Evolutionary conservation across 2,113 vertebrate genomes (phyloP).

Genomic region (Protobothrops flavoviridis): DNA sequence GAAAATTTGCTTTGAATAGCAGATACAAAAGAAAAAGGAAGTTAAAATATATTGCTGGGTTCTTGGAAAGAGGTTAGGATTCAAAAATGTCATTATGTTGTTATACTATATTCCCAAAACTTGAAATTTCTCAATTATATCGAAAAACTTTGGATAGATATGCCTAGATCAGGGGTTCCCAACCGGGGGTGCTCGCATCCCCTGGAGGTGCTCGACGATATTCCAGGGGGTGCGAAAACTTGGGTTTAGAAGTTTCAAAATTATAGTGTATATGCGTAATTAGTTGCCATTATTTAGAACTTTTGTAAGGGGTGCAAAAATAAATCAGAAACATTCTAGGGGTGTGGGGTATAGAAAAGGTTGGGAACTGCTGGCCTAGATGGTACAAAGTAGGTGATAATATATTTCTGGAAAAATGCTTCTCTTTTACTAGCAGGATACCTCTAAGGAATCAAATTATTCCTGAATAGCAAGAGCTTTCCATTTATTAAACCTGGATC

Average conservation of each 20-base stretch:
- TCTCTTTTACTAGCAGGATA: not conserved
- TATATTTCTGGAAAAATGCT: not conserved
- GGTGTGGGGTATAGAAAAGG: no score
- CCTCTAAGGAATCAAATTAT: not conserved
- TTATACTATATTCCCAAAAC: not conserved
- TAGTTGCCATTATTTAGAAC: no score
- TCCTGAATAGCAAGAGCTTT: not conserved
- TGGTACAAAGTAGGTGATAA: not conserved
- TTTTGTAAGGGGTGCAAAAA: no score
- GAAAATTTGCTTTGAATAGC: not conserved
- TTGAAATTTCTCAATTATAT: not conserved
- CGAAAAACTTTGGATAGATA: not conserved
- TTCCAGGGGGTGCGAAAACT: no score
- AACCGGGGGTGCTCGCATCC: no score
- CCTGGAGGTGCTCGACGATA: no score
- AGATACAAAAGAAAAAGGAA: not conserved
- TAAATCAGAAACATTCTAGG: no score
- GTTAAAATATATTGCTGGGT: not conserved
- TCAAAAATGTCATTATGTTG: not conserved
- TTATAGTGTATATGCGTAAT: no score
- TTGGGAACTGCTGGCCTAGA: not conserved
- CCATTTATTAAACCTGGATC: not conserved
- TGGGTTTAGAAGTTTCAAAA: no score
- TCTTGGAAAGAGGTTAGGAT: not conserved
- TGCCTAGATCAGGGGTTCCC: not conserved